Base-by-base conservation (phyloP, 2,888 invertebrate genomes). In the Idaea dimidiata region DNA sequence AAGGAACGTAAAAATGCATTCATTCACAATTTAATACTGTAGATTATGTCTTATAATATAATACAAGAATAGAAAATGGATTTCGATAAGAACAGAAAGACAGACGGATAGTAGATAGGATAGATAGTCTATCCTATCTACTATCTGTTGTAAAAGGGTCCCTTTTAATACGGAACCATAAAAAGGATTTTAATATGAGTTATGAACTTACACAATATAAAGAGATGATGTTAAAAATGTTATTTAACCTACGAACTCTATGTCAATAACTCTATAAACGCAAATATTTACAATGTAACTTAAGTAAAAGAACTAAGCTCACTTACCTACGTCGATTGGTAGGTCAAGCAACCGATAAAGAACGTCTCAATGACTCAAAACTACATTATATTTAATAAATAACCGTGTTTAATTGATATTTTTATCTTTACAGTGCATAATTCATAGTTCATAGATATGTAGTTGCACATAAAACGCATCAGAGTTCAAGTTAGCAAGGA, bases 261-360 rank as follows among this genome's bases (percentile, higher is more conserved):
- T 43, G 43, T 43, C 43, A 43, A 14, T 10, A 43, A 43, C 43
- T 43, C 59, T 18, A 16, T 59, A 54, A 59, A 59, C 32, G 59
- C 32, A 6, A 43, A 43, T 58, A 59, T 59, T 66, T 68, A 70
- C 72, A 72, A 70, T 64, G 72, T 71, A 71, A 68, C 76, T 72
- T 87, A 84, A 86, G 87, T 88, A 89, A 89, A 88, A 84, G 87
- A 89, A 89, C 85, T 86, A 75, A 77, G 43, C 14, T 24, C 5
- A 24, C 24, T 5, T 24, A 24, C 24, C 24, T 24, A 24, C 24
- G 24, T 76, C 76, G 77, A 72, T 79, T 82, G 80, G 81, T 82
- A 85, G 82, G 72, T 81, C 83, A 82, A 86, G 83, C 76, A 80
- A 81, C 75, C 71, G 89, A 89, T 91, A 90, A 88, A 72, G 77